A percentile compares a stretch with the other conserved stretches of the same genome.
Evolutionary conservation across 2,888 invertebrate species (phyloP).

Genomic region (Apodemia zela): DNA sequence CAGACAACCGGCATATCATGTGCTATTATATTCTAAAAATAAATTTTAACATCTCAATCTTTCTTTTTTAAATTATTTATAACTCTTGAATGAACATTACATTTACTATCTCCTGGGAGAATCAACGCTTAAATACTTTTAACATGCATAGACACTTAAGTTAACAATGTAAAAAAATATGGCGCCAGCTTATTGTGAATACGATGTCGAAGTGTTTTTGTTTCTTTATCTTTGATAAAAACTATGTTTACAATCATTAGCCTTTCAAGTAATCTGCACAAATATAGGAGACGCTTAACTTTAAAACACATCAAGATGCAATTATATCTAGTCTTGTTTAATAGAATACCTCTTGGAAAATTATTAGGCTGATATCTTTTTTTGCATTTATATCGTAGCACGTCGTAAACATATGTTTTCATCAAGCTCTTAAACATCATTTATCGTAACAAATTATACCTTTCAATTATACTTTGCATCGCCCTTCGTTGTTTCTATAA

Average conservation of each 20-base stretch:
- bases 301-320: constrained; percentile 6
- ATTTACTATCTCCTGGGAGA: constrained; percentile 2
- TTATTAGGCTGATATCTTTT: constrained; percentile 13
- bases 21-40: background rate
- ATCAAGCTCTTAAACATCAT: constrained; percentile 9
- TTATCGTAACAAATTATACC: constrained; percentile 8
- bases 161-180: constrained; percentile 22
- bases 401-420: constrained; percentile 13
- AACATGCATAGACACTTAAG: constrained; percentile 22
- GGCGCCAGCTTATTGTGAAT: constrained; percentile 19
- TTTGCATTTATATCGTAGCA: constrained; percentile 3
- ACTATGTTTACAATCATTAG: constrained; percentile 12
- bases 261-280: constrained; percentile 6
- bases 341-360: constrained; percentile 8
- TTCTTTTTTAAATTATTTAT: constrained; percentile 39
- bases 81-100: constrained; percentile 6
- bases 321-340: background rate
- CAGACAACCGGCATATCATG: too few relatives aligned
- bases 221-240: constrained; percentile 8
- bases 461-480: constrained; percentile 7
- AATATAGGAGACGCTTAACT: background rate
- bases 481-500: constrained; percentile 12
- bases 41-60: constrained; percentile 19
- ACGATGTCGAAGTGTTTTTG: constrained; percentile 18
- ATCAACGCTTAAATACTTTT: constrained; percentile 20